phyloP scores from a whole-genome alignment of 2,888 invertebrate genomes.

The Pantelozetes paolii region DNA sequence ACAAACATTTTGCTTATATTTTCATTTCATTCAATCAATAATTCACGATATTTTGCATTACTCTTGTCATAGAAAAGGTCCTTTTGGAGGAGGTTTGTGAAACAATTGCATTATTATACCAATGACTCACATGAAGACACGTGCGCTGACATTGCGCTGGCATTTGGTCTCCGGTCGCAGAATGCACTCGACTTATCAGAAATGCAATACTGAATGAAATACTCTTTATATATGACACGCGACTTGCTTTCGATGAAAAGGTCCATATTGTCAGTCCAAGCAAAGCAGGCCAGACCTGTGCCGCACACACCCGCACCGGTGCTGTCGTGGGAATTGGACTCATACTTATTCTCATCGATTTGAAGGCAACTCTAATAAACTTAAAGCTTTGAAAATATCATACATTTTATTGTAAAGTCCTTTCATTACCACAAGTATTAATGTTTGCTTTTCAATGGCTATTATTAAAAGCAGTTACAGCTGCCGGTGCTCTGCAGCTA shows the following conservation, averaged over 20 bases:
- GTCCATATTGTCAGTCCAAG: not conserved
- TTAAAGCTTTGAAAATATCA: not conserved
- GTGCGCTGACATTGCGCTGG: not conserved
- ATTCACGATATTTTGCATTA: no score
- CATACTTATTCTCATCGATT: constrained; percentile 5
- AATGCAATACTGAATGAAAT: constrained; percentile 10
- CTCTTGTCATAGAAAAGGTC: no score
- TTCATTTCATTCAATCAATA: not conserved
- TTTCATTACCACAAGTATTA: constrained; percentile 29
- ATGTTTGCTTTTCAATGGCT: constrained; percentile 25
- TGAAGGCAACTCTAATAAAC: constrained; percentile 29
- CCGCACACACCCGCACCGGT: no score
- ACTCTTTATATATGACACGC: constrained; percentile 12
- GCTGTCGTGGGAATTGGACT: constrained; percentile 5
- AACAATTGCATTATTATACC: constrained; percentile 10
- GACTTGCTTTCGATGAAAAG: constrained; percentile 23
- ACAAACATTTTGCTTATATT: not conserved
- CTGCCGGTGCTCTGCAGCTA: not conserved
- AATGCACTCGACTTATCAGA: constrained; percentile 7
- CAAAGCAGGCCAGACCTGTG: not conserved
- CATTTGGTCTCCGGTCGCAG: not conserved
- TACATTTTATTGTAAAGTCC: constrained; percentile 23
- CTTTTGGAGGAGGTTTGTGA: not conserved
- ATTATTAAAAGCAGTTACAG: constrained; percentile 8
- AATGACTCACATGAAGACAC: not conserved